Conservation (phyloP, 2,113 vertebrate genomes). For the Pimephales promelas region DNA sequence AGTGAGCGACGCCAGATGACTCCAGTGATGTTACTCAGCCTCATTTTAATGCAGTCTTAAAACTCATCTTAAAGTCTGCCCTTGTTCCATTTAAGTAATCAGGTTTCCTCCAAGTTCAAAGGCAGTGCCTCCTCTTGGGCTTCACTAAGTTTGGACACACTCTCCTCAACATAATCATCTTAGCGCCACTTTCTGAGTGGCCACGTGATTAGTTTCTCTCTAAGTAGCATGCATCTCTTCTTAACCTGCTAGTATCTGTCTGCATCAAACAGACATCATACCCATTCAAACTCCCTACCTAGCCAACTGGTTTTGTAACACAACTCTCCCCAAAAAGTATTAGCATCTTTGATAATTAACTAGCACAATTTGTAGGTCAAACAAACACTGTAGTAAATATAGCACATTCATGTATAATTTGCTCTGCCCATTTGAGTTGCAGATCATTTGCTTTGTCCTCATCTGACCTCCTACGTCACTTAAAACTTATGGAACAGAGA, state of each 20-base stretch:
- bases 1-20: slow-evolving; percentile 34
- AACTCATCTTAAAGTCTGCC: slow-evolving; percentile 32
- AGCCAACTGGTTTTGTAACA: not conserved
- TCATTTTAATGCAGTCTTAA: slow-evolving; percentile 49
- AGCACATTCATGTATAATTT: no score
- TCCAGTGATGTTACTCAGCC: slow-evolving; percentile 46
- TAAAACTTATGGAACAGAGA: no score
- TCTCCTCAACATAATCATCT: slow-evolving; percentile 35
- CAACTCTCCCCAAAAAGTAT: not conserved
- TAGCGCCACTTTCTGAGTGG: slow-evolving; percentile 10
- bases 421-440: no score
- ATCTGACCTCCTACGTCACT: no score
- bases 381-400: not conserved
- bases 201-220: slow-evolving; percentile 7
- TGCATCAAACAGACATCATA: not conserved
- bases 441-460: no score
- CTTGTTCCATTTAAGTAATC: slow-evolving; percentile 47
- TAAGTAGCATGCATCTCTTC: slow-evolving; percentile 3
- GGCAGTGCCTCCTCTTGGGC: not conserved
- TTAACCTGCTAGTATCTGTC: slow-evolving; percentile 10
- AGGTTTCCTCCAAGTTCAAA: slow-evolving; percentile 15
- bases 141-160: not conserved
- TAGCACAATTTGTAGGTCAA: not conserved
- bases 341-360: not conserved
- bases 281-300: not conserved